These are phyloP conservation scores for Prolemur simus DNA, from an alignment of 2,113 vertebrate species.

Conservation along the genomic window DNA sequence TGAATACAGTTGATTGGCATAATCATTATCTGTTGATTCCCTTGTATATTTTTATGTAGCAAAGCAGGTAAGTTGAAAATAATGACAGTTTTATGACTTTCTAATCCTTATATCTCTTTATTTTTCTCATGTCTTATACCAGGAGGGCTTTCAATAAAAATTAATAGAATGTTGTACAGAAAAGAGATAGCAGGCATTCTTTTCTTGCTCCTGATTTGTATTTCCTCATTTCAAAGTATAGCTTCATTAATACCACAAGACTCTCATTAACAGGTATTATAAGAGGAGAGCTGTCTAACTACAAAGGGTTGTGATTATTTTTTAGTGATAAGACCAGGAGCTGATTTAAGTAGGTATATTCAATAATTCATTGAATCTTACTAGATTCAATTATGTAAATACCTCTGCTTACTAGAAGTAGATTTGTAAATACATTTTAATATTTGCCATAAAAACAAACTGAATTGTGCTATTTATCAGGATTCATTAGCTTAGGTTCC, in stretches of 20 bases:
- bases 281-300: constrained; percentile 1
- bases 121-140: background rate
- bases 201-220: background rate
- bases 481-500: background rate
- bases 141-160: background rate
- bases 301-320: background rate
- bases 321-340: background rate
- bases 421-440: background rate
- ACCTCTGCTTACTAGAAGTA: background rate
- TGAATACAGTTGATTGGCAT: background rate
- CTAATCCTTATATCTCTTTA: background rate
- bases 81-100: background rate
- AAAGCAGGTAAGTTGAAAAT: background rate
- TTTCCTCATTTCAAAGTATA: background rate
- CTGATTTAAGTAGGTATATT: background rate
- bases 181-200: background rate
- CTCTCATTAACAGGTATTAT: background rate
- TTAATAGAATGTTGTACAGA: background rate
- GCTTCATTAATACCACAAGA: background rate
- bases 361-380: background rate
- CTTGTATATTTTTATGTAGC: background rate
- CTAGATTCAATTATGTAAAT: no score
- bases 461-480: background rate
- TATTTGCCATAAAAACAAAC: background rate
- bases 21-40: background rate